phyloP scores from a whole-genome alignment of 2,113 vertebrate genomes.

The Oncorhynchus gorbuscha region DNA sequence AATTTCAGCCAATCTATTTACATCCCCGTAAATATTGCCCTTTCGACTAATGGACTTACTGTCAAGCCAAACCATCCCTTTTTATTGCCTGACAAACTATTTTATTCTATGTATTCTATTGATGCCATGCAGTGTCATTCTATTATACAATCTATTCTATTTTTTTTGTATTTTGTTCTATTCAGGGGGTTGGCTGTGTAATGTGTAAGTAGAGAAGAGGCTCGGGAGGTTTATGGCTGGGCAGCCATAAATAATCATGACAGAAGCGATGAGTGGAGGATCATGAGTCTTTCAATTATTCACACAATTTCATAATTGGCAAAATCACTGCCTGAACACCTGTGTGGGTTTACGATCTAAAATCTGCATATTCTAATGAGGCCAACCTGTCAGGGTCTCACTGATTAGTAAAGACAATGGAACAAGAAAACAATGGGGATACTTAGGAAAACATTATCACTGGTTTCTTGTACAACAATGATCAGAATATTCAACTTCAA shows the following conservation, averaged over 20 bases:
- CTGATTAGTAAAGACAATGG: slow-evolving; percentile 2
- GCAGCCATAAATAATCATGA: slow-evolving; percentile 35
- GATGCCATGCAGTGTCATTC: no score
- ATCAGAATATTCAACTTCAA: slow-evolving; percentile 1
- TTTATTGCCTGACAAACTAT: no score
- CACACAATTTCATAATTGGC: slow-evolving; percentile 8
- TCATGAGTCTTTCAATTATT: slow-evolving; percentile 1
- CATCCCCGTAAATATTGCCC: not conserved
- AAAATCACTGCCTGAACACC: not conserved
- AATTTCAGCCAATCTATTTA: no score
- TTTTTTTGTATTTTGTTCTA: no score
- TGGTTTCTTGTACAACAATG: not conserved
- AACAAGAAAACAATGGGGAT: not conserved
- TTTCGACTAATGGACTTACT: not conserved
- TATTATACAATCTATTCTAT: no score
- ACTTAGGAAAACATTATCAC: not conserved
- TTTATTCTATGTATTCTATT: no score
- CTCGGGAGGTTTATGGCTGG: slow-evolving; percentile 33
- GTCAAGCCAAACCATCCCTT: no score
- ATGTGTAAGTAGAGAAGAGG: slow-evolving; percentile 32
- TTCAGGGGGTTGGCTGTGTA: not conserved
- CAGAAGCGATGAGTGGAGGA: not conserved
- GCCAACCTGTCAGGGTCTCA: not conserved
- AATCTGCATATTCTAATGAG: slow-evolving; percentile 7
- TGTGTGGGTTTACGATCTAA: not conserved